A percentile compares a stretch with the other conserved stretches of the same genome.
phyloP scores from a whole-genome alignment of 2,888 invertebrate genomes.

The Ephialtes manifestator region DNA sequence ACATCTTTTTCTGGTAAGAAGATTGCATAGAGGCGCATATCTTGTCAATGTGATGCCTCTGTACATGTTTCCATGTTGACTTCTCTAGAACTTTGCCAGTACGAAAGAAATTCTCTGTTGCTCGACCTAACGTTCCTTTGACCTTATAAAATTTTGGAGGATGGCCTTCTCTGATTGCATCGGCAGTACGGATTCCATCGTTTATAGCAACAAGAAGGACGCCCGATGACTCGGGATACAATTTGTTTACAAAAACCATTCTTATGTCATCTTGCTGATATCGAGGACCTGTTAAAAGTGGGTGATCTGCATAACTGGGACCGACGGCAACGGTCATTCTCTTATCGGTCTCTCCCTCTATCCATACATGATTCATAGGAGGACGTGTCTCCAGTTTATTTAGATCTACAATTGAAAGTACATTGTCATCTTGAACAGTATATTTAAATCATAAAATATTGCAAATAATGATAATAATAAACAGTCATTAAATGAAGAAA shows the following conservation, averaged over 20 bases:
- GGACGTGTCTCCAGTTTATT: slow-evolving; percentile 90
- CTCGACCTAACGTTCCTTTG: slow-evolving; percentile 91
- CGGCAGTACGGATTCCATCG: slow-evolving; percentile 87
- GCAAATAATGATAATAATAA: no score
- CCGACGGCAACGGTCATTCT: slow-evolving; percentile 88
- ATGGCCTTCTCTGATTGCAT: slow-evolving; percentile 75
- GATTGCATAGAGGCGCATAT: slow-evolving; percentile 94
- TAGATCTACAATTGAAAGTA: slow-evolving; percentile 88
- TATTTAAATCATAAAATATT: no score
- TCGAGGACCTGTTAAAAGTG: slow-evolving; percentile 91
- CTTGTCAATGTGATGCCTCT: slow-evolving; percentile 90
- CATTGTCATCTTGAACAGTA: not conserved
- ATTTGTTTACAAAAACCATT: slow-evolving; percentile 88
- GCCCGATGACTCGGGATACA: slow-evolving; percentile 91
- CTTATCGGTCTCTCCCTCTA: slow-evolving; percentile 89
- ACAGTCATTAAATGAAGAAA: no score
- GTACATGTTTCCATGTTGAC: slow-evolving; percentile 91
- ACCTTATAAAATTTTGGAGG: slow-evolving; percentile 91
- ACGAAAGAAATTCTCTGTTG: slow-evolving; percentile 91
- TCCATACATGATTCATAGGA: slow-evolving; percentile 88
- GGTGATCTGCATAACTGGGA: slow-evolving; percentile 91
- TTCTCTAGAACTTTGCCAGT: slow-evolving; percentile 91
- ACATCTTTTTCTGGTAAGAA: slow-evolving; percentile 95
- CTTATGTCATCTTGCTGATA: slow-evolving; percentile 91
- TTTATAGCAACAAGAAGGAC: slow-evolving; percentile 93